Conservation (phyloP, 23 tunicate genomes). For the Halocynthia roretzi region DNA sequence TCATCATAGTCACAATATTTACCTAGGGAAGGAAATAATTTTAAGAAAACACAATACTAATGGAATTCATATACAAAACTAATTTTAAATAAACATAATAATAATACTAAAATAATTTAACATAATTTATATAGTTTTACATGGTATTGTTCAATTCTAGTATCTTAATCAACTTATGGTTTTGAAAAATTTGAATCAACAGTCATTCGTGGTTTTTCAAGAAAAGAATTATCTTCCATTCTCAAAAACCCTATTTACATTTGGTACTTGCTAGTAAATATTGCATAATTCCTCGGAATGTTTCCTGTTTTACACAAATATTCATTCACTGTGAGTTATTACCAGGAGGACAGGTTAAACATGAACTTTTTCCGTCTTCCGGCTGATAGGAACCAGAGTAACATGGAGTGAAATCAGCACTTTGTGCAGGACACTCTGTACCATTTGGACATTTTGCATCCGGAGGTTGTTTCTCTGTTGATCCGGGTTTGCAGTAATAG, state of each 20-base stretch:
- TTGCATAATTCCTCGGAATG: neutral
- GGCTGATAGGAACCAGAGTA: slow-evolving; percentile 83
- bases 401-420: slow-evolving; percentile 45
- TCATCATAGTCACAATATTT: slow-evolving; percentile 65
- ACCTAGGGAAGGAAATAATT: slow-evolving; percentile 15
- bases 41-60: no score
- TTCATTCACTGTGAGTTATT: neutral
- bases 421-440: slow-evolving; percentile 63
- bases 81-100: no score
- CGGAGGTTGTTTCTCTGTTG: slow-evolving; percentile 52
- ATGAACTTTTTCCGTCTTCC: slow-evolving; percentile 26
- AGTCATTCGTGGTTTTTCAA: neutral
- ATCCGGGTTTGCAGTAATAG: slow-evolving; percentile 79
- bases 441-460: slow-evolving; percentile 81
- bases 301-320: neutral
- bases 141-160: neutral
- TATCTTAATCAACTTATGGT: neutral
- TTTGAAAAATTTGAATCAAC: neutral
- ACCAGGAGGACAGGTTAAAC: slow-evolving; percentile 71
- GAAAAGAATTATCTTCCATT: neutral
- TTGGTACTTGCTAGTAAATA: neutral
- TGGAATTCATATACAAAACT: no score
- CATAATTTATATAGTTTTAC: no score
- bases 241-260: neutral
- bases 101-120: no score